Base-by-base conservation (phyloP, 2,888 invertebrate genomes). In the Lepetodrilus schrolli region DNA sequence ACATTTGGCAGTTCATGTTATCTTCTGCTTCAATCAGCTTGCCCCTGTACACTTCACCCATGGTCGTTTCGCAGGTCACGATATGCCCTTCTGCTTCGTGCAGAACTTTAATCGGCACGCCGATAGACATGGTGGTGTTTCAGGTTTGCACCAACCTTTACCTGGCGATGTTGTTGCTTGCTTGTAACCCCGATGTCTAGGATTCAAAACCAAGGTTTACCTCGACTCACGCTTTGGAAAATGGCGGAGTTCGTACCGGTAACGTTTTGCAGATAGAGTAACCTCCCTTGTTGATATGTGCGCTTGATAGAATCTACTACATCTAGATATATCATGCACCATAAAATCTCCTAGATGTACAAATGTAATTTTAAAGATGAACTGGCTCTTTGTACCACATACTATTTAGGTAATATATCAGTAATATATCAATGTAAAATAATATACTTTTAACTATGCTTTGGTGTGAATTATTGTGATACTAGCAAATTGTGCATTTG, bases 1-100 rank as follows among this genome's bases (percentile, higher is more conserved):
- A 94, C 95, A 99, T 96, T 92, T 99, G 98, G 92, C 98, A 98
- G 92, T 99, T 99, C 99, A 99, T 99, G 90, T 99, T 99, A 92
- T 99, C 99, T 91, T 99, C 99, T 4, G 99, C 99, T 92, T 99
- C 99, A 51, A 99, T 95, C 50, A 99, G 92, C 92, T 98, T 99
- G 50, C 99, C 89, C 82, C 99, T 94, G 92, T 98, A 99, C 50
- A 99, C 97, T 94, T 99, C 99, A 82, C 99, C 99, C 92, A 97
- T 98, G 82, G 96, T 97, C 10, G 99, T 99, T 93, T 99, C 99
- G 88, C 97, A 96, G 80, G 99, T 99, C 83, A 99, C 95, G 89
- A 97, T 95, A 91, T 99, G 99, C 26, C 99, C 99, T 92, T 99
- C 99, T 2, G 99, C 99, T 93, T 99, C 99, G 89, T 99, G 99